Percentiles rank a stretch among this genome's conserved stretches.
phyloP scores from a whole-genome alignment of 1,140 invertebrate genomes.

The Papilio aristodemus region DNA sequence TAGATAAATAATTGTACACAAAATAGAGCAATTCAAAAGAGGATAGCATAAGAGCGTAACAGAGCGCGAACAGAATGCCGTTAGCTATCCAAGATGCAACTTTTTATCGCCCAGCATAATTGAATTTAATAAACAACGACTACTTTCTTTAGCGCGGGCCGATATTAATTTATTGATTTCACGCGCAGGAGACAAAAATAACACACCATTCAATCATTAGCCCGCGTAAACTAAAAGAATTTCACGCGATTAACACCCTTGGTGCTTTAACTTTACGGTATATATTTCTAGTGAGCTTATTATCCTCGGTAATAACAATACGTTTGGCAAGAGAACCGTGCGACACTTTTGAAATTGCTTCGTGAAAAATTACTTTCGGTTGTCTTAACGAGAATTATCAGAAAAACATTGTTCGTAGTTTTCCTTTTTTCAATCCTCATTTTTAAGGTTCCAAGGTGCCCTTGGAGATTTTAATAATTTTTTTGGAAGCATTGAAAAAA shows the following conservation, averaged over 20 bases:
- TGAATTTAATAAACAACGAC: slow-evolving; percentile 12
- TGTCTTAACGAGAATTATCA: slow-evolving; percentile 37
- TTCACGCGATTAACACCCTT: slow-evolving; percentile 8
- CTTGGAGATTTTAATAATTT: not conserved
- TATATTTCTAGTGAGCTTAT: slow-evolving; percentile 26
- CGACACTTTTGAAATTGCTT: slow-evolving; percentile 61
- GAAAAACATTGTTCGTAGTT: not conserved
- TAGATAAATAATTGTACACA: not conserved
- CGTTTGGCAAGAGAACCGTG: slow-evolving; percentile 47
- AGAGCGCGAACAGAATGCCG: not conserved
- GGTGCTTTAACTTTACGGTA: slow-evolving; percentile 23
- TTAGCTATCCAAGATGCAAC: not conserved
- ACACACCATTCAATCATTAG: slow-evolving; percentile 43
- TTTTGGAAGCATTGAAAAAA: not conserved
- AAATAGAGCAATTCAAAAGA: not conserved
- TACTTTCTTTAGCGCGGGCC: slow-evolving; percentile 14
- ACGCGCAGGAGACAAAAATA: slow-evolving; percentile 39
- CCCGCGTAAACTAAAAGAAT: not conserved
- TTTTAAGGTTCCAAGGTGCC: not conserved
- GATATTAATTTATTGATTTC: slow-evolving; percentile 50
- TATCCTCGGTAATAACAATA: slow-evolving; percentile 45
- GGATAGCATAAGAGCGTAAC: not conserved
- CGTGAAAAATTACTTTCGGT: slow-evolving; percentile 52
- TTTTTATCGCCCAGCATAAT: slow-evolving; percentile 5
- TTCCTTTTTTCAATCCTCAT: not conserved